Evolutionary conservation across 1,140 invertebrate species (phyloP).

Genomic region (Globodera rostochiensis): DNA sequence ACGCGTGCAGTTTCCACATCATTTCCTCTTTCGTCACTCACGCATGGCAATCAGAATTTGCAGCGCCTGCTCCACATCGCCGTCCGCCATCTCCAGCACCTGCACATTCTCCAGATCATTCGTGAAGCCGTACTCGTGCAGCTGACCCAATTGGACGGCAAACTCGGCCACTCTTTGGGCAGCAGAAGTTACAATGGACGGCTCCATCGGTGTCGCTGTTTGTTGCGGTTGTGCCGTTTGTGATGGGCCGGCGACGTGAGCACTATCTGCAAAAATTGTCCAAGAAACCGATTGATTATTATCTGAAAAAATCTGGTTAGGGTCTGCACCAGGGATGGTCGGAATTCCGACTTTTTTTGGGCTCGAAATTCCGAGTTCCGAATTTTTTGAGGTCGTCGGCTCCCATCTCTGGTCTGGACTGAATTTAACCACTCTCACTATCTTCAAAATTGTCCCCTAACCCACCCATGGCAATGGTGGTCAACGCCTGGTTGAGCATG

Average conservation of each 20-base stretch:
- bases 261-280: background rate
- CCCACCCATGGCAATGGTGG: constrained; percentile 2
- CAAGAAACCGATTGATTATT: too few species aligned
- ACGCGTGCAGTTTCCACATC: too few species aligned
- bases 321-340: too few species aligned
- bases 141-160: constrained; percentile 41
- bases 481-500: constrained; percentile 18
- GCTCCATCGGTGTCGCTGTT: too few species aligned
- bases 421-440: background rate
- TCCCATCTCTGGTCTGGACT: too few species aligned
- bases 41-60: constrained; percentile 46
- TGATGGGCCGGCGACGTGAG: background rate
- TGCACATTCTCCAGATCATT: constrained; percentile 45
- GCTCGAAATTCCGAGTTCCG: too few species aligned
- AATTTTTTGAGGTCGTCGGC: too few species aligned
- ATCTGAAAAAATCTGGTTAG: too few species aligned
- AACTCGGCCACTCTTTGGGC: background rate
- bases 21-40: constrained; percentile 12
- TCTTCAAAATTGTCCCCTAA: background rate
- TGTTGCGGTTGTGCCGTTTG: background rate
- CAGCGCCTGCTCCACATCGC: constrained; percentile 48
- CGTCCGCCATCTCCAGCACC: constrained; percentile 33
- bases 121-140: constrained; percentile 49
- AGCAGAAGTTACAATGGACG: background rate
- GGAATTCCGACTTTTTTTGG: too few species aligned